A percentile compares a stretch with the other conserved stretches of the same genome.
Evolutionary conservation across 2,888 invertebrate species (phyloP).

Genomic region (Laspeyria flexula): DNA sequence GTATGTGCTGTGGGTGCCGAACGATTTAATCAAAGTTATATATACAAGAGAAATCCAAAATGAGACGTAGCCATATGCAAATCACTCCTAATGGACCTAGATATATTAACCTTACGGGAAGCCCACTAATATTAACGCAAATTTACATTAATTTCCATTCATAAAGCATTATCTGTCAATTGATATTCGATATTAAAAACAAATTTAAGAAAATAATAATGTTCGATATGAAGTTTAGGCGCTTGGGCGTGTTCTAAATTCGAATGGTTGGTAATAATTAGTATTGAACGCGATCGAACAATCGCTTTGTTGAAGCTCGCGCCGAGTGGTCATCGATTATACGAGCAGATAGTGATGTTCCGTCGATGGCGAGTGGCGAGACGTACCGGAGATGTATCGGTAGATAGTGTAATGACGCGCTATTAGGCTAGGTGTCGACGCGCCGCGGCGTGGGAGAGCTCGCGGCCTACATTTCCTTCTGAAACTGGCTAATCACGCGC

Average conservation of each 20-base stretch:
- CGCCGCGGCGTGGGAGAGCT: constrained; percentile 79
- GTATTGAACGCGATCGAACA: constrained; percentile 65
- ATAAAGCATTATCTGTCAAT: constrained; percentile 53
- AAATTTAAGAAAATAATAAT: constrained; percentile 42
- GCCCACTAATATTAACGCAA: constrained; percentile 53
- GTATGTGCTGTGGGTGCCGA: constrained; percentile 50
- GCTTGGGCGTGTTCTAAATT: constrained; percentile 37
- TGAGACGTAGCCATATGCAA: constrained; percentile 68
- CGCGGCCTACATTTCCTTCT: constrained; percentile 74
- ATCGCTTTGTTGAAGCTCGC: constrained; percentile 69
- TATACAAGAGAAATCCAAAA: constrained; percentile 67
- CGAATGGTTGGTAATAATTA: constrained; percentile 63
- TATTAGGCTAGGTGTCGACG: constrained; percentile 81
- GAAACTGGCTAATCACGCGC: constrained; percentile 72
- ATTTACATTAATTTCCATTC: constrained; percentile 71
- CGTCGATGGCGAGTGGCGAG: constrained; percentile 56
- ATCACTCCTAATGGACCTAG: constrained; percentile 66
- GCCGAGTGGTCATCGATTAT: constrained; percentile 66
- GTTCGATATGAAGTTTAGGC: constrained; percentile 28
- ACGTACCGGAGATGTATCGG: constrained; percentile 71
- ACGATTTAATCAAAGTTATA: constrained; percentile 56
- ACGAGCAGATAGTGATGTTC: constrained; percentile 70
- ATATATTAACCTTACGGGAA: constrained; percentile 58
- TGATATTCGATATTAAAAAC: constrained; percentile 37
- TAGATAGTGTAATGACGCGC: constrained; percentile 80